phyloP scores from a whole-genome alignment of 23 tunicate genomes.

The Trididemnum clinides region DNA sequence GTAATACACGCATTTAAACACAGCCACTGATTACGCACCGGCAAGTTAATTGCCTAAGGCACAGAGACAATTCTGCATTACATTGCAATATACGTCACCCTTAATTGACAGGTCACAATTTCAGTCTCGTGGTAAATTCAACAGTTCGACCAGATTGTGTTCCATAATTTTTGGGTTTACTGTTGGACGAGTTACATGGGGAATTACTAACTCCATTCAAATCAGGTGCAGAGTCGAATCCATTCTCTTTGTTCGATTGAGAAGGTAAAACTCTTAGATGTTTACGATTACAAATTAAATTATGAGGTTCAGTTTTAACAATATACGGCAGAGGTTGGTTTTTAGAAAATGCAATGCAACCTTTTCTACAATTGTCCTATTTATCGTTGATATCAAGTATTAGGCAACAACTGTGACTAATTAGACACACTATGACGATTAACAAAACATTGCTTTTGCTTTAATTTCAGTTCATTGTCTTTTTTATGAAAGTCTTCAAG shows the following conservation, averaged over 20 bases:
- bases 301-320: background rate
- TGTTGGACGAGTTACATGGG: too few relatives aligned
- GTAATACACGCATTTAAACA: too few relatives aligned
- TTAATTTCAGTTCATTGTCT: background rate
- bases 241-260: background rate
- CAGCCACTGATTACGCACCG: background rate
- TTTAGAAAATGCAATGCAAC: background rate
- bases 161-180: background rate
- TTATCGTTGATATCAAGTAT: background rate
- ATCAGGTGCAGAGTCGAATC: background rate
- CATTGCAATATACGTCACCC: too few relatives aligned
- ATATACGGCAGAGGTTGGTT: background rate
- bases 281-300: constrained; percentile 1
- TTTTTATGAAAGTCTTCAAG: background rate
- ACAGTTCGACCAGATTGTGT: background rate
- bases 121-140: background rate
- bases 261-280: constrained; percentile 1
- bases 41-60: background rate
- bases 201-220: too few relatives aligned
- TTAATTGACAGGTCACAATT: background rate
- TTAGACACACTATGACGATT: background rate
- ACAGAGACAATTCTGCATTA: too few relatives aligned
- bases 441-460: background rate
- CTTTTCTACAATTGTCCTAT: background rate
- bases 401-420: background rate